Conservation (phyloP, 2,888 invertebrate species). For the Silvanus unidentatus region DNA sequence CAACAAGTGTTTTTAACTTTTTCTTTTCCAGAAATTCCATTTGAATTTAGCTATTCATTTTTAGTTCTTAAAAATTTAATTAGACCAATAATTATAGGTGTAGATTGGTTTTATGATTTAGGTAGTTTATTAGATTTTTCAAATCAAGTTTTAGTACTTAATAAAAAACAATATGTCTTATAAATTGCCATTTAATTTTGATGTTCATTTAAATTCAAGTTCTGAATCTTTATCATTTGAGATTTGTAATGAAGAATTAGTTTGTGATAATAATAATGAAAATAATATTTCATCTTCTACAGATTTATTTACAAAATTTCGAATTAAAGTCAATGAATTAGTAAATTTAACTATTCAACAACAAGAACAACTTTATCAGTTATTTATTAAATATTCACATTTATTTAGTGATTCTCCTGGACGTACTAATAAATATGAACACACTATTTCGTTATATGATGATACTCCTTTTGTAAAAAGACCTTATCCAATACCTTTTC, state of each 20-base stretch:
- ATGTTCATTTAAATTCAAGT: not conserved
- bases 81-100: constrained; percentile 17
- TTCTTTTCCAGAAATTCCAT: not conserved
- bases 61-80: constrained; percentile 17
- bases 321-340: too few relatives aligned
- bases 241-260: too few relatives aligned
- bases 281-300: too few relatives aligned
- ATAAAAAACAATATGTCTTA: not conserved
- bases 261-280: too few relatives aligned
- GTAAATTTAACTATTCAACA: too few relatives aligned
- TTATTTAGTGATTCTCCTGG: constrained; percentile 22
- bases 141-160: not conserved
- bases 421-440: constrained; percentile 11
- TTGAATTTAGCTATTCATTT: constrained; percentile 7
- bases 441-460: not conserved
- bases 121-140: constrained; percentile 10
- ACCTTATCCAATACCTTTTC: not conserved
- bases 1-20: not conserved
- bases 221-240: too few relatives aligned
- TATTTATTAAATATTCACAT: not conserved
- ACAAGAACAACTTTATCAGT: not conserved
- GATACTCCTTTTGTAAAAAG: not conserved
- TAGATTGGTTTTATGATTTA: constrained; percentile 9
- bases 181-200: not conserved
- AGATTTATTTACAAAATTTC: too few relatives aligned